Conservation (phyloP, 2,797 vertebrate genomes). For the Anabacerthia variegaticeps region DNA sequence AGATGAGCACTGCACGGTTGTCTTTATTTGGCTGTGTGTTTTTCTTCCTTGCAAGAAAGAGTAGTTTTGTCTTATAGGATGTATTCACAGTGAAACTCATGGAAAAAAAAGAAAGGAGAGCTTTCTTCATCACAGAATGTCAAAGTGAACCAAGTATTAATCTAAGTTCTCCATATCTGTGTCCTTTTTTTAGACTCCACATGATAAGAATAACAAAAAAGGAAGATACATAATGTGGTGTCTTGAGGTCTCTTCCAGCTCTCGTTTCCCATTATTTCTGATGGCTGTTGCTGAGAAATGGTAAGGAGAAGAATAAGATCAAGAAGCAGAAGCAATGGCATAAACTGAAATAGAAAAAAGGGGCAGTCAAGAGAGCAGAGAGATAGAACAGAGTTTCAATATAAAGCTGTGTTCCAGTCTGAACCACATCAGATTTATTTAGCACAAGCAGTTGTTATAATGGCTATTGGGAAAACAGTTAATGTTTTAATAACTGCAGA, state of each 20-base stretch:
- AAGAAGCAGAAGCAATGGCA: neutral
- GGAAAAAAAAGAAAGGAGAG: neutral
- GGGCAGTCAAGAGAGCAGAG: neutral
- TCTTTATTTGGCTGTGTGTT: neutral
- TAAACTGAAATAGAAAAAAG: neutral
- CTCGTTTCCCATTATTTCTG: neutral
- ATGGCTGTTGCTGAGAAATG: neutral
- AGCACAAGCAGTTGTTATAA: neutral
- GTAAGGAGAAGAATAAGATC: neutral
- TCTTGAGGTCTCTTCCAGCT: neutral
- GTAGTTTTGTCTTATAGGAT: neutral
- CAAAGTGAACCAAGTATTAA: neutral
- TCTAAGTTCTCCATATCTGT: neutral
- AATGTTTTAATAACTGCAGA: slow-evolving; percentile 25
- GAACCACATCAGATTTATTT: neutral
- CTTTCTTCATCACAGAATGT: neutral
- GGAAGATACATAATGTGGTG: neutral
- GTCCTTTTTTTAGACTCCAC: neutral
- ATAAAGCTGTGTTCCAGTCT: neutral
- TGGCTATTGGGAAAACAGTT: neutral
- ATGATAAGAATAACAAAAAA: neutral
- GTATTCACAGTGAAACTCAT: neutral
- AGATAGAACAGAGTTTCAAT: neutral
- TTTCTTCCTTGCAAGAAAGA: neutral
- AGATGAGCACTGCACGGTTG: neutral